phyloP scores from a whole-genome alignment of 2,797 vertebrate genomes.

The Cottoperca gobio region DNA sequence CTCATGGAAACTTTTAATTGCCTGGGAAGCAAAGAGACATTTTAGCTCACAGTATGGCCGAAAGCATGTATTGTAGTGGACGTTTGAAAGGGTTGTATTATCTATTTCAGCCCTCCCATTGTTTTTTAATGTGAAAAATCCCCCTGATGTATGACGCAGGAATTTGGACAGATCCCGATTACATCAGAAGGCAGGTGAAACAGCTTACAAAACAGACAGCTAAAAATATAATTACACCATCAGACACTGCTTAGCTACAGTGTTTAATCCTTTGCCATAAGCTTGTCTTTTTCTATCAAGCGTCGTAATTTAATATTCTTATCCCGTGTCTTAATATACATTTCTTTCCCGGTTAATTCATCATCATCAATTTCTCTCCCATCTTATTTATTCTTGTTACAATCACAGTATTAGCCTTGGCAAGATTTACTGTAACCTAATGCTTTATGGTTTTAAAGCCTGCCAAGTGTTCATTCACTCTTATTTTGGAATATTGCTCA shows the following conservation, averaged over 20 bases:
- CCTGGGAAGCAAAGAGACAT: constrained; percentile 61
- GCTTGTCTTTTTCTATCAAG: constrained; percentile 58
- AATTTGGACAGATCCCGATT: constrained; percentile 75
- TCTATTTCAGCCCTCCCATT: constrained; percentile 36
- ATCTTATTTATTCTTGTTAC: constrained; percentile 57
- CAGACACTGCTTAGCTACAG: constrained; percentile 53
- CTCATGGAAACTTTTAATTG: constrained; percentile 70
- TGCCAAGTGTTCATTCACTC: constrained; percentile 43
- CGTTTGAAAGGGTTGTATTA: constrained; percentile 43
- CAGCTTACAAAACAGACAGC: constrained; percentile 48
- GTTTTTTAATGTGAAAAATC: constrained; percentile 50
- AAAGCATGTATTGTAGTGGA: constrained; percentile 36
- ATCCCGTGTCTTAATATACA: constrained; percentile 40
- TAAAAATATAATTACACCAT: constrained; percentile 69
- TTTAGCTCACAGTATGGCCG: constrained; percentile 27
- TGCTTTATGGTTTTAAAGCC: constrained; percentile 47
- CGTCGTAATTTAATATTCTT: constrained; percentile 56
- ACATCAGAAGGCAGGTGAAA: constrained; percentile 73
- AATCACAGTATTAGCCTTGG: constrained; percentile 71
- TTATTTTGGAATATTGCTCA: constrained; percentile 61
- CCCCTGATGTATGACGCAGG: constrained; percentile 44
- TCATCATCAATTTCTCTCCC: constrained; percentile 62
- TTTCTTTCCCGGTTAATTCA: constrained; percentile 65
- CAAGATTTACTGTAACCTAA: constrained; percentile 55
- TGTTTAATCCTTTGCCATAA: constrained; percentile 61